These are phyloP conservation scores for Ceyx melanurus DNA, from an alignment of 2,113 vertebrate species.

Conservation along the genomic window DNA sequence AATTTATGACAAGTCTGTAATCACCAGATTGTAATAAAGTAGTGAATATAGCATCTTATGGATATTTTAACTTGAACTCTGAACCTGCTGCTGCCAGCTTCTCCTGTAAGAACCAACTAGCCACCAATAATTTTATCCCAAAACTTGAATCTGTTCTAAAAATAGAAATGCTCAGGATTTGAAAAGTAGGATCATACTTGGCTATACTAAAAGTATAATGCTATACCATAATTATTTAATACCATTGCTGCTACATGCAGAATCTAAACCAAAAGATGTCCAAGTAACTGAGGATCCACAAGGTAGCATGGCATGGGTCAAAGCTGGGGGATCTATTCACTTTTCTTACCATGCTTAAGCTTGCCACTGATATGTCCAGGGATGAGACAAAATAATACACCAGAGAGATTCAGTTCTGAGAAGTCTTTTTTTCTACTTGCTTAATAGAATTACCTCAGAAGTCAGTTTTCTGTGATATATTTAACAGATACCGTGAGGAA, in stretches of 20 bases:
- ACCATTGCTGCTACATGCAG: neutral
- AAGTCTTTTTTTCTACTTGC: neutral
- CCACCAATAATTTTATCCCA: neutral
- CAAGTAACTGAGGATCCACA: neutral
- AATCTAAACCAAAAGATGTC: neutral
- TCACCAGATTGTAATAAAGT: neutral
- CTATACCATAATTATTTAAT: neutral
- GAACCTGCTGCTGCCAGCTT: neutral
- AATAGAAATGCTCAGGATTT: neutral
- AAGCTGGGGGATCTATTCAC: neutral
- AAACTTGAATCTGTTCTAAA: neutral
- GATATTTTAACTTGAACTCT: neutral
- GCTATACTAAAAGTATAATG: neutral
- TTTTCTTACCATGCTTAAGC: neutral
- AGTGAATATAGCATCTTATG: neutral
- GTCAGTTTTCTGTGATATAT: neutral
- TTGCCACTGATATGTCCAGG: neutral
- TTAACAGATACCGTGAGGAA: neutral
- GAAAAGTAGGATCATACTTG: neutral
- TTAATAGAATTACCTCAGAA: neutral
- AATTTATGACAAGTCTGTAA: neutral
- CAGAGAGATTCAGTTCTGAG: neutral
- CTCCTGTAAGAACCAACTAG: neutral
- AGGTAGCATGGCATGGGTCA: accelerated
- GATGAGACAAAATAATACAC: neutral